Base-by-base conservation (phyloP, 2,113 vertebrate genomes). In the Camelus bactrianus region DNA sequence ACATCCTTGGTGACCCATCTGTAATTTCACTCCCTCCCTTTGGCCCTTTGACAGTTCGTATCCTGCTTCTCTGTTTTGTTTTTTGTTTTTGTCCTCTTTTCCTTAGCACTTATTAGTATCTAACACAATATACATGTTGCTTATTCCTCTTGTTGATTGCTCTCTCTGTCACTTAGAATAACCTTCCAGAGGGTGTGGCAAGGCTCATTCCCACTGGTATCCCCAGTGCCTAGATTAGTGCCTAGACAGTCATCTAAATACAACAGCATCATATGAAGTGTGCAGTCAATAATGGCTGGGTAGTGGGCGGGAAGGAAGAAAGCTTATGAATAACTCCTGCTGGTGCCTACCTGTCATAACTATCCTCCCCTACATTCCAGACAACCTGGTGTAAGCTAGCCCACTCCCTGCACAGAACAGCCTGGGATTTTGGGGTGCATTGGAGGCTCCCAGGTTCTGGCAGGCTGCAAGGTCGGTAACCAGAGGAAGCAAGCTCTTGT, bases 371-470 rank as follows among this genome's bases (percentile, higher is more conserved):
- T 38, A 65, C 0, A 12, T 26, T 38, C 70, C 20, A 86, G 54
- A 64, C 42, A 77, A 24, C 17, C 3, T 42, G n/a, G 35, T 50
- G 26, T 46, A 54, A 58, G 32, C 75, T 70, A 35, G 60, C 35
- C 32, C 11, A 12, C 17, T 54, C 2, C 16, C 38, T 70, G 2
- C 22, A 48, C 6, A 35, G 56, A 70, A 69, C 0, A 11, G 48
- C 19, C 10, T 92, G 72, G 77, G 83, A 82, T 52, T 89, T 69
- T 64, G 58, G 83, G 79, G 73, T 81, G 87, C 82, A 38, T 75
- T 50, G n/a, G 91, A 88, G 85, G 32, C n/a, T 65, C 16, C 24
- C 19, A 11, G 58, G 9, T 90, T 86, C 72, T 89, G 69, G 58
- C 86, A 81, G 90, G 8, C 70, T 89, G 90, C 46, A 11, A 5